phyloP scores from a whole-genome alignment of 2,113 vertebrate species.

The Corapipo altera region DNA sequence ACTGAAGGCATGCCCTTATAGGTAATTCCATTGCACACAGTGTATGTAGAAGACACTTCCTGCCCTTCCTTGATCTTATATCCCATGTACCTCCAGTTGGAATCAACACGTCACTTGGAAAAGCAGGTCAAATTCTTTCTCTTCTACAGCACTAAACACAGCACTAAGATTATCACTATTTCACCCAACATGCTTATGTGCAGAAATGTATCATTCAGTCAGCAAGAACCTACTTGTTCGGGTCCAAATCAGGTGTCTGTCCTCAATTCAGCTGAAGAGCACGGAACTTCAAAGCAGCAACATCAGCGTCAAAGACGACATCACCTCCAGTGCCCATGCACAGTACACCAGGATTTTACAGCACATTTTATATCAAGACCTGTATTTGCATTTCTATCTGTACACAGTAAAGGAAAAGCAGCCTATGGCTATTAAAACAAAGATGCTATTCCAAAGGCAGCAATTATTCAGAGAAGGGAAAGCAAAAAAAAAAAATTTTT shows the following conservation, averaged over 20 bases:
- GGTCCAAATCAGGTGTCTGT: not conserved
- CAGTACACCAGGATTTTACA: not conserved
- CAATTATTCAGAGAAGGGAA: not conserved
- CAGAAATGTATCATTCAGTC: not conserved
- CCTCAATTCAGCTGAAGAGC: not conserved
- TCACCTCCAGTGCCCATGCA: not conserved
- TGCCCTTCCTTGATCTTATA: not conserved
- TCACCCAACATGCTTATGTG: not conserved
- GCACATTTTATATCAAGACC: not conserved
- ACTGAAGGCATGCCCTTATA: accelerated
- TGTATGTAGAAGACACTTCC: not conserved
- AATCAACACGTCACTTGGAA: not conserved
- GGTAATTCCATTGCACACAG: not conserved
- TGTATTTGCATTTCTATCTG: not conserved
- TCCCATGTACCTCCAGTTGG: not conserved
- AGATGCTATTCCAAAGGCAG: not conserved
- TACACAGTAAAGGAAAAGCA: not conserved
- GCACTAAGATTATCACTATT: not conserved
- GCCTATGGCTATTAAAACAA: not conserved
- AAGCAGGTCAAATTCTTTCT: not conserved
- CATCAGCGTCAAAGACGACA: not conserved
- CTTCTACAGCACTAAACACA: not conserved
- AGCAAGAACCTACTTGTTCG: not conserved
- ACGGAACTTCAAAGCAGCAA: not conserved
- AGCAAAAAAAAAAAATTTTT: not conserved